phyloP scores from a whole-genome alignment of 2,797 vertebrate genomes.

The Ataeniobius toweri region DNA sequence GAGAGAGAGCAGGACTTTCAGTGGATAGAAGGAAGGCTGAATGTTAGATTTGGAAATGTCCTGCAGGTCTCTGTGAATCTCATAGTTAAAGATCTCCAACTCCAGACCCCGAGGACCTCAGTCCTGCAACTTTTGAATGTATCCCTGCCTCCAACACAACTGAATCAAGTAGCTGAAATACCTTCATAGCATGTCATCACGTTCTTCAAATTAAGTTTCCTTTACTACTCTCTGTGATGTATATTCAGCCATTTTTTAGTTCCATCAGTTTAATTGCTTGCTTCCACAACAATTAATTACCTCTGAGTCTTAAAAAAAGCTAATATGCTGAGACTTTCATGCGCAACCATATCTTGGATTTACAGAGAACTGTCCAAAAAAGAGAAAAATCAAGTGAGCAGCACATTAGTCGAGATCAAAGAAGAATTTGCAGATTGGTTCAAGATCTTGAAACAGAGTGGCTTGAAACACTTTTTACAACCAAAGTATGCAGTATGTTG shows the following conservation, averaged over 20 bases:
- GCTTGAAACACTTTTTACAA: neutral
- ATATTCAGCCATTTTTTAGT: neutral
- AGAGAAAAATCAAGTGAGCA: neutral
- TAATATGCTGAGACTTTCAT: neutral
- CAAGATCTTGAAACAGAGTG: neutral
- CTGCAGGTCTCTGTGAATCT: neutral
- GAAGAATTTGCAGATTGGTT: neutral
- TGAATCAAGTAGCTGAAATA: neutral
- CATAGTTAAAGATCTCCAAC: too few species aligned
- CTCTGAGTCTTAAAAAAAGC: neutral
- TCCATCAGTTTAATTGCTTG: neutral
- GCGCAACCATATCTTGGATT: neutral
- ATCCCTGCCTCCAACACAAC: neutral
- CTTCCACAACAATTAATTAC: neutral
- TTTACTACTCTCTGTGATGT: neutral
- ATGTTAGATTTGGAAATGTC: neutral
- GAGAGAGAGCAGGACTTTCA: neutral
- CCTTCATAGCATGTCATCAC: too few species aligned
- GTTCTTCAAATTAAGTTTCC: too few species aligned
- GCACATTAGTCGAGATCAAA: neutral
- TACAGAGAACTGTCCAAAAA: neutral
- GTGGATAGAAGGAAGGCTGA: neutral
- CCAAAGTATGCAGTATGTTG: neutral
- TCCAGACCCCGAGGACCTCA: neutral
- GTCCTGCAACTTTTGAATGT: neutral